These are phyloP conservation scores for Drosophila pallidifrons DNA, from an alignment of 1,140 invertebrate genomes.

Conservation along the genomic window DNA sequence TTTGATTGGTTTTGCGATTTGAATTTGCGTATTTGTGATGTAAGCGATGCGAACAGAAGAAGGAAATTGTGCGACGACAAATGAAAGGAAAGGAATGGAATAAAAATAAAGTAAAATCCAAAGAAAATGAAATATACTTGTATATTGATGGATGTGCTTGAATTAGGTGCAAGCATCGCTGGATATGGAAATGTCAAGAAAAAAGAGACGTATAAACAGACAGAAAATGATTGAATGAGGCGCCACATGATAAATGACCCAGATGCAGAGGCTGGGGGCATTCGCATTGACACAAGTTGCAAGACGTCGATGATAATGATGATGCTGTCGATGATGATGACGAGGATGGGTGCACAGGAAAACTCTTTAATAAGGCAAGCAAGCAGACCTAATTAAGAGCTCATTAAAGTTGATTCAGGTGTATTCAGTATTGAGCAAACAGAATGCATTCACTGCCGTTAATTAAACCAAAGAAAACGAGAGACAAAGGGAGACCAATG, in stretches of 20 bases:
- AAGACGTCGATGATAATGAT: not conserved
- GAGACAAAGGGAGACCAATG: not conserved
- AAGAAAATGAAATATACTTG: conserved; percentile 32
- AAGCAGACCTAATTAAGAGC: conserved; percentile 38
- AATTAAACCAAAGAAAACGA: not conserved
- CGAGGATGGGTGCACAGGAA: not conserved
- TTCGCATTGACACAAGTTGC: conserved; percentile 3
- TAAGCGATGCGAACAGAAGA: conserved; percentile 52
- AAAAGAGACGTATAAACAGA: conserved; percentile 25
- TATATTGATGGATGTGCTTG: conserved; percentile 45
- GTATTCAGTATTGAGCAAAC: conserved; percentile 18
- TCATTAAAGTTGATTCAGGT: conserved; percentile 31
- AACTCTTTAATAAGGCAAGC: conserved; percentile 18
- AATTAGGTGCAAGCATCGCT: conserved; percentile 33
- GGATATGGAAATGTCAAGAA: conserved; percentile 45
- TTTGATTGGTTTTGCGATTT: conserved; percentile 73
- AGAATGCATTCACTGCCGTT: conserved; percentile 24
- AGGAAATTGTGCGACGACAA: conserved; percentile 71
- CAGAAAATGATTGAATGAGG: conserved; percentile 26
- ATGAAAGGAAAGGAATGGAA: conserved; percentile 32
- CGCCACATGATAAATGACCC: conserved; percentile 40
- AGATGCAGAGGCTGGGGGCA: not conserved
- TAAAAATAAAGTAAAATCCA: not conserved
- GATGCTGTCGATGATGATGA: no score
- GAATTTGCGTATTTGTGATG: conserved; percentile 54